phyloP scores from a whole-genome alignment of 2,797 vertebrate species.

The Garrulus glandarius region DNA sequence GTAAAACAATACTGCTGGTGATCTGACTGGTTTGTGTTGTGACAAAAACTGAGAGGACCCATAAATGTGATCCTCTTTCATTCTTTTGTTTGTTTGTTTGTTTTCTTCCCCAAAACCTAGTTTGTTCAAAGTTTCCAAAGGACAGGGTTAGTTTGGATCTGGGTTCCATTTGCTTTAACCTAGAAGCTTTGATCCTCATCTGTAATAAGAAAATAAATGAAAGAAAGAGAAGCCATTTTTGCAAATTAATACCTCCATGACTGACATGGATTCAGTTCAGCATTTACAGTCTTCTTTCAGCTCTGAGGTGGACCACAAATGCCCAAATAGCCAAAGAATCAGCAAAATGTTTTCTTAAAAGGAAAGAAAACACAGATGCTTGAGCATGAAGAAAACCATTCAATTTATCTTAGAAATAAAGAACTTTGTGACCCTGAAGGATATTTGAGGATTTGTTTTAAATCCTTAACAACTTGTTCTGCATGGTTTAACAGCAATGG shows the following conservation, averaged over 20 bases:
- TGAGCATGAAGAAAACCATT: background rate
- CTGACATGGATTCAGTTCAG: background rate
- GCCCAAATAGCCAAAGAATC: background rate
- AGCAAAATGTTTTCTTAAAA: constrained; percentile 29
- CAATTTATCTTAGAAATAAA: constrained; percentile 44
- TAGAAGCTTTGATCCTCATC: background rate
- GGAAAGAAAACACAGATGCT: constrained; percentile 24
- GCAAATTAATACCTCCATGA: background rate
- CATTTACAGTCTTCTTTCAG: background rate
- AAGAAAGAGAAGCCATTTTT: background rate
- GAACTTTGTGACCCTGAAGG: constrained; percentile 45
- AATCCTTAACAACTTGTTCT: constrained; percentile 50
- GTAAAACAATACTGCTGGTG: background rate
- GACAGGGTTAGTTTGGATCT: background rate
- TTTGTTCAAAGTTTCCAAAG: background rate
- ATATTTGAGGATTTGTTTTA: constrained; percentile 39
- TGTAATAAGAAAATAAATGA: background rate
- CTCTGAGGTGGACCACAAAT: background rate
- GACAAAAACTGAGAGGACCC: background rate
- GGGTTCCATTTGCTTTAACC: background rate
- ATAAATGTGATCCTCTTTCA: background rate
- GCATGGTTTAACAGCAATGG: constrained; percentile 21
- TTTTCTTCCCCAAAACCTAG: background rate
- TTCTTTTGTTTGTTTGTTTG: background rate
- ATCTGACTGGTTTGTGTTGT: background rate